Base-by-base conservation (phyloP, 2,797 vertebrate genomes). In the Tangara arthus region DNA sequence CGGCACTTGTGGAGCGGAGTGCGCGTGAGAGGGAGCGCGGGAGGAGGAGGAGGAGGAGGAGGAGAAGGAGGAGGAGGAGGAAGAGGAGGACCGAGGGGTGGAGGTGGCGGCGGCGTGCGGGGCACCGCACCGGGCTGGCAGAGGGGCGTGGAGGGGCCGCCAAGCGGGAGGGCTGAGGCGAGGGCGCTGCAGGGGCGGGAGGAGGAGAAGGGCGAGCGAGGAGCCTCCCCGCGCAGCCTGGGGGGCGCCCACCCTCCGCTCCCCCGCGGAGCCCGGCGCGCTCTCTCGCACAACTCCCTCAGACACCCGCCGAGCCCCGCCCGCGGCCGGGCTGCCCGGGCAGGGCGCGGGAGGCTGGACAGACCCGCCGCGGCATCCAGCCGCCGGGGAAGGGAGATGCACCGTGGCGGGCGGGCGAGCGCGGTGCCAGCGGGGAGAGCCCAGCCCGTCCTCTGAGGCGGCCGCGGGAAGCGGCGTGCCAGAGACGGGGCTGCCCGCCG, bases 1-100 rank as follows among this genome's bases (percentile, higher is more conserved):
- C 91, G 81, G 97, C 97, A 98, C 97, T 98, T 97, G 97, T 97
- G 93, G 97, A 97, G 96, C 94, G 94, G 89, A 94, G 95, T 85
- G 95, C 85, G 96, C 93, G 75, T 50, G 82, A 69, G 80, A 46
- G 82, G 60, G 42, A 60, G 87, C 77, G 85, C 76, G 87, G 87
- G 81, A 82, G 95, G 73, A 35, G 71, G 63, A 28, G 82, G 86
- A 88, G 92, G 83, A 85, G 75, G 46, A 81, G 78, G 21, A 44
- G 93, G 92, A 87, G 84, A 84, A 83, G 80, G 50, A 52, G 53
- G 35, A 35, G 35, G n/a, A 35, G 56, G 56, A 37, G 34, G 44
- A 72, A 22, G 70, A 72, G 85, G 88, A 84, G 85, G 49, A 73
- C 73, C 80, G 80, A 60, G 73, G 94, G 92, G 87, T 68, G 95